These are phyloP conservation scores for Taphrorychus bicolor DNA, from an alignment of 2,888 invertebrate species.

Conservation along the genomic window DNA sequence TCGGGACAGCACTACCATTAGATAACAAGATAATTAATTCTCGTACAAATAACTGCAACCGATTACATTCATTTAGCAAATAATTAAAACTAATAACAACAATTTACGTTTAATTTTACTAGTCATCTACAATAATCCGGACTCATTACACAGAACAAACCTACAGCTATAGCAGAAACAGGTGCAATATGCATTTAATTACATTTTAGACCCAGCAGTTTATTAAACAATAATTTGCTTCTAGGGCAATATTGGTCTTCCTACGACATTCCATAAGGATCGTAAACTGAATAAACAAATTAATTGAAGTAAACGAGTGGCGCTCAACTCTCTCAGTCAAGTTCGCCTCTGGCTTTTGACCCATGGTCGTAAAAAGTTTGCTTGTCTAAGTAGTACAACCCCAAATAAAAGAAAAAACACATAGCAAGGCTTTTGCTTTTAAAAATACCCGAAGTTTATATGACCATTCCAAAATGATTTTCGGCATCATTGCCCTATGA, in stretches of 20 bases:
- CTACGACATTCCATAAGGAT: not conserved
- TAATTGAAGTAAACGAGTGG: not conserved
- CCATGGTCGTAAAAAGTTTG: not conserved
- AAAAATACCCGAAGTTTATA: slow-evolving; percentile 43
- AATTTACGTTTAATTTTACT: slow-evolving; percentile 6
- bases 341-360: not conserved
- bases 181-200: slow-evolving; percentile 8
- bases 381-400: too few relatives aligned
- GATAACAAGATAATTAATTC: too few relatives aligned
- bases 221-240: not conserved
- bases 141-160: not conserved
- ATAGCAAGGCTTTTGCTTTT: not conserved
- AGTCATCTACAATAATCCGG: not conserved
- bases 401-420: not conserved
- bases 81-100: slow-evolving; percentile 8
- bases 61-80: not conserved
- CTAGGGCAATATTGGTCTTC: not conserved
- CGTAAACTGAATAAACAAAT: not conserved
- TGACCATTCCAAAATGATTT: slow-evolving; percentile 56
- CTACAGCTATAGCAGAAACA: slow-evolving; percentile 1
- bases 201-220: not conserved
- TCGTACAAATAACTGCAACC: not conserved
- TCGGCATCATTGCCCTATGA: slow-evolving; percentile 59
- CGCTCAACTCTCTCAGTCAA: too few relatives aligned
- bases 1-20: too few relatives aligned